These are phyloP conservation scores for Notiomystis cincta DNA, from an alignment of 2,113 vertebrate genomes.

Conservation along the genomic window DNA sequence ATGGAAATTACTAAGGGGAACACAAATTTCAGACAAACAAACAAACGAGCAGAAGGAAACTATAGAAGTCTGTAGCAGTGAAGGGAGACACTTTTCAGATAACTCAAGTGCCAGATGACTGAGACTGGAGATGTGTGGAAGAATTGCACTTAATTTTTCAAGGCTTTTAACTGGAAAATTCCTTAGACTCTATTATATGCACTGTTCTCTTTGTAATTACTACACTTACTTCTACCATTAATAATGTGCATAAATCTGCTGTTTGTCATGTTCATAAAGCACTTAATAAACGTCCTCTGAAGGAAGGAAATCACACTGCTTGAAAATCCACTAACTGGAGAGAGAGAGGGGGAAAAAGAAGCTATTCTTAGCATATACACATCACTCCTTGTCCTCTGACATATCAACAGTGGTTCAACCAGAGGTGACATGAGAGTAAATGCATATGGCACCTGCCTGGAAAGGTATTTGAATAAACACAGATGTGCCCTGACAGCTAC, in stretches of 20 bases:
- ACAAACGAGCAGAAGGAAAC: neutral
- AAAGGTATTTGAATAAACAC: slow-evolving; percentile 22
- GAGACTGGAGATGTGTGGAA: neutral
- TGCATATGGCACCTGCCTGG: slow-evolving; percentile 30
- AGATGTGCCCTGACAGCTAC: slow-evolving; percentile 41
- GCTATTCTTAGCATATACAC: slow-evolving; percentile 34
- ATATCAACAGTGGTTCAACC: neutral
- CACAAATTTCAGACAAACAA: slow-evolving; percentile 17
- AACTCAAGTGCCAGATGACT: neutral
- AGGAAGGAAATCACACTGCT: neutral
- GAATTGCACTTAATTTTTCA: slow-evolving; percentile 18
- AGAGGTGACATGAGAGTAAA: slow-evolving; percentile 41
- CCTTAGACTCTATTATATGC: neutral
- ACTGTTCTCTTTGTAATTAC: slow-evolving; percentile 2
- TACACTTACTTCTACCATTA: neutral
- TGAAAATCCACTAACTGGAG: neutral
- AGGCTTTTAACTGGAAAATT: slow-evolving; percentile 28
- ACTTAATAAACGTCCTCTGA: neutral
- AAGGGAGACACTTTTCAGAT: slow-evolving; percentile 30
- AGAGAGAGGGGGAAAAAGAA: neutral
- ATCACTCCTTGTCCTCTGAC: neutral
- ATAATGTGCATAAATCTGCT: neutral
- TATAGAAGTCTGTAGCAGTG: neutral
- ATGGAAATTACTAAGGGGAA: slow-evolving; percentile 6
- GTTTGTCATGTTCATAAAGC: neutral